Evolutionary conservation across 2,888 invertebrate species (phyloP).

Genomic region (Tanytarsus gracilentus): DNA sequence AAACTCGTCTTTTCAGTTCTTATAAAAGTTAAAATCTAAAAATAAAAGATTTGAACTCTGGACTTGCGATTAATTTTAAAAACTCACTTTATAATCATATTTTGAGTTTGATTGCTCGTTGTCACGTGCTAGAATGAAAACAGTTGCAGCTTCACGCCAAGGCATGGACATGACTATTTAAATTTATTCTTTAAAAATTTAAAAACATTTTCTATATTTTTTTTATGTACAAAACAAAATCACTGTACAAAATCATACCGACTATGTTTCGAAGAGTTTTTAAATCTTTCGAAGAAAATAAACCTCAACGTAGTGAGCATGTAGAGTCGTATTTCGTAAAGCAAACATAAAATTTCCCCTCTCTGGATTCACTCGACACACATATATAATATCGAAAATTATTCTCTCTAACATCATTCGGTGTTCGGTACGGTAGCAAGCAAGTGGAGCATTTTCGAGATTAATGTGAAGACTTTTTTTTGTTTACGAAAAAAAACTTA

Average conservation of each 20-base stretch:
- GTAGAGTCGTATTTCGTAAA: too few species aligned
- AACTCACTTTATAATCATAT: constrained; percentile 22
- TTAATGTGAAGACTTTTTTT: constrained; percentile 27
- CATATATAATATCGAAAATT: neutral
- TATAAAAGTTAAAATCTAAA: constrained; percentile 44
- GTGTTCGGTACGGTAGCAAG: neutral
- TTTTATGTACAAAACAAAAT: too few species aligned
- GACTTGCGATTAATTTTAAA: too few species aligned
- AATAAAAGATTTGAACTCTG: too few species aligned
- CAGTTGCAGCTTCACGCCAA: constrained; percentile 30
- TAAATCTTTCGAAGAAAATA: too few species aligned
- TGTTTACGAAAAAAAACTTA: constrained; percentile 28
- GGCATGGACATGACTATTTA: too few species aligned
- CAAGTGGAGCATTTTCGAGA: constrained; percentile 16
- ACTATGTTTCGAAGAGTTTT: too few species aligned
- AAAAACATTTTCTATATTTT: neutral
- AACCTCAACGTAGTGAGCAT: too few species aligned
- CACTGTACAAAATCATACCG: too few species aligned
- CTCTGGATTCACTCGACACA: too few species aligned
- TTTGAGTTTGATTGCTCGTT: neutral
- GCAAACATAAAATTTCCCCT: too few species aligned
- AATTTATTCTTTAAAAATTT: neutral
- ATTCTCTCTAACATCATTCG: neutral
- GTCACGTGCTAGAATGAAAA: constrained; percentile 29
- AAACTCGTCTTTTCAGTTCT: constrained; percentile 60